Base-by-base conservation (phyloP, 2,888 invertebrate genomes). In the Andricus curvator region DNA sequence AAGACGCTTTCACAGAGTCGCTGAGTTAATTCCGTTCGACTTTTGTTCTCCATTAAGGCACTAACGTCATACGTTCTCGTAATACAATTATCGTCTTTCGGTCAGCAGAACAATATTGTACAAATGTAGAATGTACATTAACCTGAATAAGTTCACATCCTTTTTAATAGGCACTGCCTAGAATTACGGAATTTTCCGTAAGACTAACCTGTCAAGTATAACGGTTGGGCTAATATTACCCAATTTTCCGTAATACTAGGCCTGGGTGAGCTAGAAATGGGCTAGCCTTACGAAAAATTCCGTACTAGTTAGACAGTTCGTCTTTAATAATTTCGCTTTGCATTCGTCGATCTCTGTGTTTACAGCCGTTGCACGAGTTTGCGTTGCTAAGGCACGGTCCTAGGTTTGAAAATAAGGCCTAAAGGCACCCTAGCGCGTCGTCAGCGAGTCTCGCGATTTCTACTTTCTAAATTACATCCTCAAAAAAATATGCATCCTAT, bases 361-460 rank as follows among this genome's bases (percentile, higher is more conserved):
- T 56, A 60, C 74, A 74, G 74, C 74, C 74, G 74, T 74, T 74
- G 74, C 74, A 74, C 74, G 74, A 74, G 74, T 74, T 56, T 74
- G 37, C n/a, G 33, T 56, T 74, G 87, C 90, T 92, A 92, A 92
- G 92, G 92, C 92, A 92, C 92, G 90, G 82, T 89, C 84, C 89
- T 89, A 91, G 86, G 85, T 84, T 86, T 81, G 77, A 86, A 84
- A 86, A 83, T 86, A 60, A 60, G 60, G 60, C 60, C 60, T 89
- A 88, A 92, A 91, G 91, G 91, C 91, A 91, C 88, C 89, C 88
- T 85, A 89, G 83, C 84, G 80, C 78, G n/a, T 83, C 79, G 44
- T 41, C n/a, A 51, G 74, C 68, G 78, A 78, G 82, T 60, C 66
- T 81, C 81, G 78, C 66, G 41, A 83, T 70, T 60, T 4, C 80